Conservation (phyloP, 2,888 invertebrate genomes). For the Meandrusa payeni region DNA sequence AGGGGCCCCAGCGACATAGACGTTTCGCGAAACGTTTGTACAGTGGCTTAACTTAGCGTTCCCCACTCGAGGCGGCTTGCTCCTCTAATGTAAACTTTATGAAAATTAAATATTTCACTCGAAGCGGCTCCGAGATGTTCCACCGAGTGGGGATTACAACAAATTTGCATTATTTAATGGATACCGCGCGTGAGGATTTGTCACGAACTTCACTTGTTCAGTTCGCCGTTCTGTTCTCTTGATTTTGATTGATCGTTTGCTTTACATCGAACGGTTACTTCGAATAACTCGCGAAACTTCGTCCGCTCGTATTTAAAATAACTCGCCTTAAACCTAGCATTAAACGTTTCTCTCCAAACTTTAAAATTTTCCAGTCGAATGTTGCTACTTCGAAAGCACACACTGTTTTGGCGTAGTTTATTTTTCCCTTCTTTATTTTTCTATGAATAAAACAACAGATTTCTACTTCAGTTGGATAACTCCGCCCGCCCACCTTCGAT, state of each 20-base stretch:
- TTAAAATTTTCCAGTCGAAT: conserved; percentile 43
- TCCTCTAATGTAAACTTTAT: conserved; percentile 75
- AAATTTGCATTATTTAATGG: conserved; percentile 80
- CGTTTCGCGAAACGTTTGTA: conserved; percentile 33
- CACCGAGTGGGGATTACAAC: conserved; percentile 71
- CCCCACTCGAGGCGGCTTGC: conserved; percentile 46
- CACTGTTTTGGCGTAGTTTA: conserved; percentile 50
- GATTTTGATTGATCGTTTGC: conserved; percentile 51
- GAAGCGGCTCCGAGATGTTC: conserved; percentile 50
- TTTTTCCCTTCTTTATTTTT: conserved; percentile 70
- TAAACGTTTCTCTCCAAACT: conserved; percentile 15
- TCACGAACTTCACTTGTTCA: conserved; percentile 57
- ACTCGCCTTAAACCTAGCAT: conserved; percentile 10
- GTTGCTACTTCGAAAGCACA: conserved; percentile 39
- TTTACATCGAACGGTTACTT: conserved; percentile 21
- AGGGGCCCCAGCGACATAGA: conserved; percentile 20
- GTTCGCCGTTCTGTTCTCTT: conserved; percentile 41
- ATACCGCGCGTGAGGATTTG: conserved; percentile 75
- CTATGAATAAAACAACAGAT: conserved; percentile 81
- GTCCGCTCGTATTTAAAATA: conserved; percentile 13
- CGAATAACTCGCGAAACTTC: conserved; percentile 12
- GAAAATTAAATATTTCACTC: conserved; percentile 80
- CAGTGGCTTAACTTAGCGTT: conserved; percentile 28
- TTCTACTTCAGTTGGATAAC: conserved; percentile 68
- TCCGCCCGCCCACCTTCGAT: conserved; percentile 78